These are phyloP conservation scores for Acleris holmiana DNA, from an alignment of 2,888 invertebrate genomes.

Conservation along the genomic window DNA sequence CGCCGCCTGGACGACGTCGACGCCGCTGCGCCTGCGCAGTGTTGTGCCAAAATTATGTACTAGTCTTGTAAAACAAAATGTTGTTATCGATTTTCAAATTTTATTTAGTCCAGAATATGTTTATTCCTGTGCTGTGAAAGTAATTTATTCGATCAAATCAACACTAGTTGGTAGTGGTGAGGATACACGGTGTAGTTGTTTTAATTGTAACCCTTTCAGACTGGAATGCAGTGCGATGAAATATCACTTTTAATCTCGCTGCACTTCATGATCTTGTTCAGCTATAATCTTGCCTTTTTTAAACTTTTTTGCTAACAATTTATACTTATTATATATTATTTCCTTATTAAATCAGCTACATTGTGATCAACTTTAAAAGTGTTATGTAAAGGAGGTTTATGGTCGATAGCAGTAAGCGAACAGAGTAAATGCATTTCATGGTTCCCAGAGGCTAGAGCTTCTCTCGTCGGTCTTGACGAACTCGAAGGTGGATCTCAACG, in stretches of 20 bases:
- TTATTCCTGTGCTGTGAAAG: conserved; percentile 82
- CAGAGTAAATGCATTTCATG: neutral
- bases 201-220: neutral
- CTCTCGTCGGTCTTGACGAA: conserved; percentile 18
- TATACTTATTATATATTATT: conserved; percentile 13
- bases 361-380: conserved; percentile 42
- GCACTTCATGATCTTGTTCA: conserved; percentile 2
- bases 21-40: conserved; percentile 61
- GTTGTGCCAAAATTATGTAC: conserved; percentile 84
- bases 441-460: conserved; percentile 7
- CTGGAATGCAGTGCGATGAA: no score
- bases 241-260: no score
- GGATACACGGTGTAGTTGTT: conserved; percentile 61
- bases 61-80: conserved; percentile 81
- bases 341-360: conserved; percentile 40
- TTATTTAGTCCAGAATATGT: conserved; percentile 84
- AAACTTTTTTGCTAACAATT: conserved; percentile 5
- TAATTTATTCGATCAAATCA: conserved; percentile 77
- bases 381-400: conserved; percentile 19
- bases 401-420: conserved; percentile 22
- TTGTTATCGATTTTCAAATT: conserved; percentile 84
- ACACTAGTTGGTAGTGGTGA: conserved; percentile 64
- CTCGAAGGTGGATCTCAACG: conserved; percentile 35
- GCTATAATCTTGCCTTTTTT: conserved; percentile 34
- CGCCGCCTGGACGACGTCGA: conserved; percentile 72